Percentiles rank a stretch among this genome's conserved stretches.
Conservation (phyloP, 2,888 invertebrate species). For the Amblyjoppa proteus region DNA sequence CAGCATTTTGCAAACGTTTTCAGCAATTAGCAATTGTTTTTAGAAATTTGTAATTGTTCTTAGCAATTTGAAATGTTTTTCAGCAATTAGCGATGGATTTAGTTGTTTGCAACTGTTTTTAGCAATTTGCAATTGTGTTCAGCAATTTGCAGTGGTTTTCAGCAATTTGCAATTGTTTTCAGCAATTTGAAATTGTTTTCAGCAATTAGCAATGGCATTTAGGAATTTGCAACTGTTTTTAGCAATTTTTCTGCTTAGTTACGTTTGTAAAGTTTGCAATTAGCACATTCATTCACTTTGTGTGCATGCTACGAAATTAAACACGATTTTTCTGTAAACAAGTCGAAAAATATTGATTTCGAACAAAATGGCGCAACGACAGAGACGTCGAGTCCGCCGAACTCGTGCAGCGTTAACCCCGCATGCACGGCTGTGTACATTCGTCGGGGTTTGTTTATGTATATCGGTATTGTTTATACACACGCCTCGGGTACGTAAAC, state of each 20-base stretch:
- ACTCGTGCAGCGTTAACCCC: not conserved
- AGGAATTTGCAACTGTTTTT: not conserved
- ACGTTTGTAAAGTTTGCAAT: not conserved
- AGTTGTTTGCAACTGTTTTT: too few relatives aligned
- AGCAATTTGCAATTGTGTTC: too few relatives aligned
- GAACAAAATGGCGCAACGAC: not conserved
- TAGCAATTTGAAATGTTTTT: too few relatives aligned
- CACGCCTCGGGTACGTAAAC: not conserved
- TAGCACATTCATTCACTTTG: not conserved
- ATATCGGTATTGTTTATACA: not conserved
- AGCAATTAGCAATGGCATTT: not conserved
- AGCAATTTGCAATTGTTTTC: too few relatives aligned
- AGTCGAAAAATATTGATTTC: not conserved
- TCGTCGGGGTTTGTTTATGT: not conserved
- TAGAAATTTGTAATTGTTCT: too few relatives aligned
- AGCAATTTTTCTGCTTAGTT: too few relatives aligned
- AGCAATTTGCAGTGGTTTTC: too few relatives aligned
- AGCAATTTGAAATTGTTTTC: not conserved
- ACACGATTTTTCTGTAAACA: not conserved
- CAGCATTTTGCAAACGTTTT: too few relatives aligned
- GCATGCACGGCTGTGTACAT: not conserved
- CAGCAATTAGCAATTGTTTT: too few relatives aligned
- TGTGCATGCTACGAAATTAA: not conserved
- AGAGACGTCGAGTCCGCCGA: not conserved
- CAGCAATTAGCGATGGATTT: too few relatives aligned